These are phyloP conservation scores for Dugesia japonica DNA, from an alignment of 2,888 invertebrate genomes.

Conservation along the genomic window DNA sequence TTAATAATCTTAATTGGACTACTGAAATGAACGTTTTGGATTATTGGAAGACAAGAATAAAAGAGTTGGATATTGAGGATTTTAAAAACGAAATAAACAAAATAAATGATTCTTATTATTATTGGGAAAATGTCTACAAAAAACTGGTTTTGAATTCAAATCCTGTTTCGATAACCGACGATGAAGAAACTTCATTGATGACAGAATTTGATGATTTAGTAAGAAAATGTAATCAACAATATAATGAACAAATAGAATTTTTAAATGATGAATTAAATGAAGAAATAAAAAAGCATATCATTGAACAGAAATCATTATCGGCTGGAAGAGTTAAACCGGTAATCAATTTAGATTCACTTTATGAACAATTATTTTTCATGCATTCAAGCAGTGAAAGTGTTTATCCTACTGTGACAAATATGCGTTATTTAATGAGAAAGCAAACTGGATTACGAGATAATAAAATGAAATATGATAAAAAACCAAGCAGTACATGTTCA, in stretches of 20 bases:
- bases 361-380: not conserved
- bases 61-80: not conserved
- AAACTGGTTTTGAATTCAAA: not conserved
- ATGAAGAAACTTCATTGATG: not conserved
- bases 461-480: not conserved
- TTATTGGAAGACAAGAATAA: not conserved
- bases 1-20: not conserved
- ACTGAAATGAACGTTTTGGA: not conserved
- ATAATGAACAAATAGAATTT: not conserved
- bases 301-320: not conserved
- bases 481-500: not conserved
- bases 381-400: not conserved
- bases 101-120: not conserved
- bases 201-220: not conserved
- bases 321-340: not conserved
- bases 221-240: not conserved
- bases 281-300: not conserved
- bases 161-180: no score
- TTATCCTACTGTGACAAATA: not conserved
- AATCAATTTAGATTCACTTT: not conserved
- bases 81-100: not conserved
- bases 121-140: not conserved
- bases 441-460: not conserved
- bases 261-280: not conserved
- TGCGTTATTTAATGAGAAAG: conserved; percentile 4